Percentiles rank a stretch among this genome's conserved stretches.
These are phyloP conservation scores for Podarcis raffonei DNA, from an alignment of 2,113 vertebrate genomes.

Conservation along the genomic window DNA sequence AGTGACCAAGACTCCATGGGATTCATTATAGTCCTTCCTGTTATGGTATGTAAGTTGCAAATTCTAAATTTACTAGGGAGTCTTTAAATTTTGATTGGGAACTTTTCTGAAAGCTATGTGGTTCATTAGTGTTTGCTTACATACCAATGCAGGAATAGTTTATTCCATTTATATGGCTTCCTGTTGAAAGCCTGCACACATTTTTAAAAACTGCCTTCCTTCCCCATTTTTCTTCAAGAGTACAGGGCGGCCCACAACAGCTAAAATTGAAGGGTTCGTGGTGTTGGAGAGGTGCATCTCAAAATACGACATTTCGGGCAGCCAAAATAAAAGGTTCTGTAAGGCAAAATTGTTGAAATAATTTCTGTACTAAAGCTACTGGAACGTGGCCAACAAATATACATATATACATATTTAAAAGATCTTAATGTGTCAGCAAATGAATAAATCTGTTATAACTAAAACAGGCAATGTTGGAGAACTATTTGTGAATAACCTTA, in stretches of 20 bases:
- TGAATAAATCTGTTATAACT: background rate
- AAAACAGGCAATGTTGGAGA: background rate
- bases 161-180: background rate
- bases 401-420: background rate
- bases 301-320: background rate
- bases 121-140: background rate
- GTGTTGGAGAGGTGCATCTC: no score
- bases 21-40: background rate
- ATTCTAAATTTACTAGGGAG: background rate
- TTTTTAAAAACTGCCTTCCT: background rate
- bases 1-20: background rate
- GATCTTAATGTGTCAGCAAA: background rate
- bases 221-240: background rate
- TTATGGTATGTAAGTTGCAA: background rate
- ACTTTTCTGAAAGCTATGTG: background rate
- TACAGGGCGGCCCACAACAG: background rate
- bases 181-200: background rate
- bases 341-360: background rate
- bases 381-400: background rate
- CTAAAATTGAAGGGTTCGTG: background rate
- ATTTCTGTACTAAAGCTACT: background rate
- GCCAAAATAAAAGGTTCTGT: background rate
- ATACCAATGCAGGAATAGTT: background rate
- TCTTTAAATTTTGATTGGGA: slow-evolving; percentile 1
- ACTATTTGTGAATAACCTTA: background rate